phyloP scores from a whole-genome alignment of 2,113 vertebrate species.

The Barnardius zonarius region DNA sequence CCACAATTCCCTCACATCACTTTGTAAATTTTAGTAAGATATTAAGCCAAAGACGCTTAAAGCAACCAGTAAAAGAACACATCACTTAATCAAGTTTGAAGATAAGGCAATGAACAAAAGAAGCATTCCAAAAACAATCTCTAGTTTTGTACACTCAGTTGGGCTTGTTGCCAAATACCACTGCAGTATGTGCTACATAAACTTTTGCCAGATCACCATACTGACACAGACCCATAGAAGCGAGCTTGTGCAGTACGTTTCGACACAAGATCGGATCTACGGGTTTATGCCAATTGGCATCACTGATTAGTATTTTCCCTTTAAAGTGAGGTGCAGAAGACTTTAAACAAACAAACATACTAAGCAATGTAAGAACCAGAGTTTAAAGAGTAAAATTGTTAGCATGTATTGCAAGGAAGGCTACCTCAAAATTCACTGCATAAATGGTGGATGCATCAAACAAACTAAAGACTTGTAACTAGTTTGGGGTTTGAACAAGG shows the following conservation, averaged over 20 bases:
- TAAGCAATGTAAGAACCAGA: background rate
- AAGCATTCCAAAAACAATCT: background rate
- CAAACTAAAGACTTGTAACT: background rate
- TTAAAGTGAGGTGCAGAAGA: background rate
- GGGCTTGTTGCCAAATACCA: background rate
- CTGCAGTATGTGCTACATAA: background rate
- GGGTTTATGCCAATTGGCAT: conserved; percentile 97
- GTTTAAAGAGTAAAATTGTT: background rate
- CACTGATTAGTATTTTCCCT: background rate
- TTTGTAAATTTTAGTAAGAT: background rate
- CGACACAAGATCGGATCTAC: conserved; percentile 99
- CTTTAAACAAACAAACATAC: background rate
- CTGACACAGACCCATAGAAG: conserved; percentile 99
- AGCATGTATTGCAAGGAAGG: background rate
- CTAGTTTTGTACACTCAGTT: background rate
- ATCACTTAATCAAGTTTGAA: background rate
- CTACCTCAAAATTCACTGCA: background rate
- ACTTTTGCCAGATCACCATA: conserved; percentile 81
- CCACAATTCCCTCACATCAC: background rate
- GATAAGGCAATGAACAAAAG: background rate
- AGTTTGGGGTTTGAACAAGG: background rate
- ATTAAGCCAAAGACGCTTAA: background rate
- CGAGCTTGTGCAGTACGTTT: conserved; percentile 94
- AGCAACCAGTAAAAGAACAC: background rate
- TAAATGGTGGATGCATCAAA: background rate